Evolutionary conservation across 2,797 vertebrate species (phyloP).

Genomic region (Lepus oiostolus): DNA sequence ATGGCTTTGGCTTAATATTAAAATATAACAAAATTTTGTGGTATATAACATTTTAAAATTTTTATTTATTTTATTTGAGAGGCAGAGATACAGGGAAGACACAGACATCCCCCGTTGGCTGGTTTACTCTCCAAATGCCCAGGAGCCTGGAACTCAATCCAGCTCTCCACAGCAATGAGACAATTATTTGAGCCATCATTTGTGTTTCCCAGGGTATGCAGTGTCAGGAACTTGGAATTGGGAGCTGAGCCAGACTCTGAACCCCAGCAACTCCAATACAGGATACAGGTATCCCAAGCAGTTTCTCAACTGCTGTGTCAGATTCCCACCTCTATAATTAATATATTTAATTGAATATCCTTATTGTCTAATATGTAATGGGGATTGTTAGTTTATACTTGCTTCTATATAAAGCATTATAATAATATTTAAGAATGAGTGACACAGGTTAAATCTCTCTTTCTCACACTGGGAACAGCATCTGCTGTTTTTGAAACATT

Average conservation of each 20-base stretch:
- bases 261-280: too few relatives aligned
- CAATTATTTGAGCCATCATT: too few relatives aligned
- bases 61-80: neutral
- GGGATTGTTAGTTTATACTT: neutral
- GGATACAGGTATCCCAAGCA: too few relatives aligned
- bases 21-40: neutral
- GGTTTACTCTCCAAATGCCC: too few relatives aligned
- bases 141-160: too few relatives aligned
- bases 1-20: conserved; percentile 11
- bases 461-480: neutral
- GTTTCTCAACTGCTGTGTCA: too few relatives aligned
- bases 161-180: too few relatives aligned
- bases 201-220: too few relatives aligned
- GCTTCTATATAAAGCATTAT: neutral
- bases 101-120: too few relatives aligned
- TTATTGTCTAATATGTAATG: conserved; percentile 26
- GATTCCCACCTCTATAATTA: neutral
- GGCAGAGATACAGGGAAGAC: too few relatives aligned
- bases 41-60: neutral
- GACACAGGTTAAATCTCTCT: conserved; percentile 16
- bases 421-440: conserved; percentile 3
- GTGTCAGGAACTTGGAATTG: too few relatives aligned
- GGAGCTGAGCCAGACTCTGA: too few relatives aligned
- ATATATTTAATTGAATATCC: neutral
- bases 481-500: conserved; percentile 20